Percentiles rank a stretch among this genome's conserved stretches.
phyloP scores from a whole-genome alignment of 2,888 invertebrate genomes.

The Liopterus haemorrhoidalis region DNA sequence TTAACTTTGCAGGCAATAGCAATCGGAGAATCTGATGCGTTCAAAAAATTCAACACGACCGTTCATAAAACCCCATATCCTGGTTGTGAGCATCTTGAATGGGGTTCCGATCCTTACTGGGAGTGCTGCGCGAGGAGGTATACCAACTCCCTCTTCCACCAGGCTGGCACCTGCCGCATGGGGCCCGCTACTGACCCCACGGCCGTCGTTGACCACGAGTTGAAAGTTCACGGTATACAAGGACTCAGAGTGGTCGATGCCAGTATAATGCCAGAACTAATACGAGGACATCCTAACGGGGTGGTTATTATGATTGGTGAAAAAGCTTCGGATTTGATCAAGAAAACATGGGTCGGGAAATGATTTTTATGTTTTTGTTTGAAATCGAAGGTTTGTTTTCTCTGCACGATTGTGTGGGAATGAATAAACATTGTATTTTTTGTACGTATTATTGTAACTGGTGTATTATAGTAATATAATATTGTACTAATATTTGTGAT shows the following conservation, averaged over 20 bases:
- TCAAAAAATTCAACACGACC: slow-evolving; percentile 50
- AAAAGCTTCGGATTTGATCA: slow-evolving; percentile 53
- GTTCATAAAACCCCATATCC: slow-evolving; percentile 57
- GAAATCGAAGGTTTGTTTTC: slow-evolving; percentile 13
- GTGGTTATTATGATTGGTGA: slow-evolving; percentile 56
- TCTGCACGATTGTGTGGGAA: no score
- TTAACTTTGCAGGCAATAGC: slow-evolving; percentile 49
- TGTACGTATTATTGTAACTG: no score
- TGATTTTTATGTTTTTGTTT: slow-evolving; percentile 20
- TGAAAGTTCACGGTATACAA: slow-evolving; percentile 50
- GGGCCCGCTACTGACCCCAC: slow-evolving; percentile 41
- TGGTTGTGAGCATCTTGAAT: slow-evolving; percentile 57
- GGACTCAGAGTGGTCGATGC: slow-evolving; percentile 54
- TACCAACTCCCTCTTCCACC: slow-evolving; percentile 67
- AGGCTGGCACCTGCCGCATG: slow-evolving; percentile 53
- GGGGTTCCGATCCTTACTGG: slow-evolving; percentile 67
- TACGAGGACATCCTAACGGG: slow-evolving; percentile 54
- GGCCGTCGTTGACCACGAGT: slow-evolving; percentile 48
- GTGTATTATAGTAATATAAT: no score
- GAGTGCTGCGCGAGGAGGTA: slow-evolving; percentile 64
- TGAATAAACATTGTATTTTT: no score
- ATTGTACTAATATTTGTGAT: no score
- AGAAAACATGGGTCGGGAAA: slow-evolving; percentile 46
- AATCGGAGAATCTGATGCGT: slow-evolving; percentile 50
- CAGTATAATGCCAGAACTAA: slow-evolving; percentile 53